These are phyloP conservation scores for Drosophila kikkawai DNA, from an alignment of 1,140 invertebrate genomes.

Conservation along the genomic window DNA sequence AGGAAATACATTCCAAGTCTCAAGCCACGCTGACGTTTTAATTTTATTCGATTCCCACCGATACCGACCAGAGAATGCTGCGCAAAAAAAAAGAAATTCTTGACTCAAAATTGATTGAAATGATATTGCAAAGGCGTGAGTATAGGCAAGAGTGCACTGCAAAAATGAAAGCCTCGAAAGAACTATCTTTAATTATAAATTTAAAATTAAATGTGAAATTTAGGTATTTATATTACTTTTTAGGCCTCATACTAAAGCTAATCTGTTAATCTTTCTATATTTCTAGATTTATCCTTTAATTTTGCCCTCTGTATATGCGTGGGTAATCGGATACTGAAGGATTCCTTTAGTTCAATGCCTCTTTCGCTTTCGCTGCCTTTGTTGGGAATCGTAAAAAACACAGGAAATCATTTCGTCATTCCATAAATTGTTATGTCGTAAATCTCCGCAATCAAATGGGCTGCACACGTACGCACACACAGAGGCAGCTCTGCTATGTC, in stretches of 20 bases:
- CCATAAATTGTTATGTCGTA: constrained; percentile 84
- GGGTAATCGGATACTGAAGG: constrained; percentile 28
- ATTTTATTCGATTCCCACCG: constrained; percentile 69
- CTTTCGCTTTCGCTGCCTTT: not conserved
- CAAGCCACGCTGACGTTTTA: constrained; percentile 73
- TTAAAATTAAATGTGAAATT: not conserved
- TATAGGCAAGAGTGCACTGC: constrained; percentile 15
- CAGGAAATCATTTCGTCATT: constrained; percentile 83
- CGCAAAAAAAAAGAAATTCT: constrained; percentile 45
- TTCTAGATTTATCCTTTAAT: not conserved
- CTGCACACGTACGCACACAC: constrained; percentile 50
- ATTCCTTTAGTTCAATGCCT: constrained; percentile 5
- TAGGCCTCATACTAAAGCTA: not conserved
- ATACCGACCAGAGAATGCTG: not conserved
- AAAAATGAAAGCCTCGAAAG: not conserved
- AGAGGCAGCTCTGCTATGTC: constrained; percentile 30
- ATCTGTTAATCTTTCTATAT: not conserved
- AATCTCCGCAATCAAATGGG: constrained; percentile 79
- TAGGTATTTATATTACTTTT: not conserved
- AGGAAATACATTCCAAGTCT: constrained; percentile 46
- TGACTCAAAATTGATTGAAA: constrained; percentile 83
- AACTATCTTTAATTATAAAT: not conserved
- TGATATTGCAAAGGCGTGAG: constrained; percentile 77
- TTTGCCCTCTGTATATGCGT: constrained; percentile 27
- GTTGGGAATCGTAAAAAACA: constrained; percentile 66